These are phyloP conservation scores for Coptotermes formosanus DNA, from an alignment of 1,140 invertebrate species.

Conservation along the genomic window DNA sequence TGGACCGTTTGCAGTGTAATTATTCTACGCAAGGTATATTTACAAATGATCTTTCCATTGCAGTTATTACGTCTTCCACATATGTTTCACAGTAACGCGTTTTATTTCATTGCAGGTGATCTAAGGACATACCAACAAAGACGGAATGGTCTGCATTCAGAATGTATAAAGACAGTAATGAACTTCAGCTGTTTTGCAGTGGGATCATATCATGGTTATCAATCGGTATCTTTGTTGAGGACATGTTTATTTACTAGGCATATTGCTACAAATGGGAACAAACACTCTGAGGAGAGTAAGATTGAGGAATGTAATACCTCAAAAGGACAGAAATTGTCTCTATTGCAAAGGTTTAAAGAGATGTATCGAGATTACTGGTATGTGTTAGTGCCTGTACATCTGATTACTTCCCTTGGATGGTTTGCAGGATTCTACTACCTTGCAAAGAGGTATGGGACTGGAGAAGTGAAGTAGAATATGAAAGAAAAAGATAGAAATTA, in stretches of 20 bases:
- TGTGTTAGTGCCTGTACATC: constrained; percentile 85
- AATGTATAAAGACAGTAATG: neutral
- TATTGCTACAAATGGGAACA: neutral
- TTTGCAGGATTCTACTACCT: constrained; percentile 80
- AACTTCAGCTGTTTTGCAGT: neutral
- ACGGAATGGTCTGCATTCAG: neutral
- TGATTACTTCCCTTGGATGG: constrained; percentile 83
- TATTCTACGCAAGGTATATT: neutral
- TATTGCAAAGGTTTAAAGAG: constrained; percentile 84
- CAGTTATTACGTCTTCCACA: neutral
- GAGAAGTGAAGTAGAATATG: neutral
- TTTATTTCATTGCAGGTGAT: neutral
- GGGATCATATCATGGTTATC: neutral
- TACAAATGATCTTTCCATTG: neutral
- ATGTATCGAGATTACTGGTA: constrained; percentile 96
- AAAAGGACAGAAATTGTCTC: constrained; percentile 47
- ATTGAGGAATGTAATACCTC: neutral
- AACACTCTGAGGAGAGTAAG: neutral
- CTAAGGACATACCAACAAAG: neutral
- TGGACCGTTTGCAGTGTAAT: neutral
- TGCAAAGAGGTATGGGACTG: constrained; percentile 71
- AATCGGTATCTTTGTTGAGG: neutral
- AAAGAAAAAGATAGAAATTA: too few relatives aligned
- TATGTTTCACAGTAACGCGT: neutral
- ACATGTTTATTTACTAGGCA: neutral